A percentile compares a stretch with the other conserved stretches of the same genome.
These are phyloP conservation scores for Mellilla xanthometata DNA, from an alignment of 2,888 invertebrate species.

Conservation along the genomic window DNA sequence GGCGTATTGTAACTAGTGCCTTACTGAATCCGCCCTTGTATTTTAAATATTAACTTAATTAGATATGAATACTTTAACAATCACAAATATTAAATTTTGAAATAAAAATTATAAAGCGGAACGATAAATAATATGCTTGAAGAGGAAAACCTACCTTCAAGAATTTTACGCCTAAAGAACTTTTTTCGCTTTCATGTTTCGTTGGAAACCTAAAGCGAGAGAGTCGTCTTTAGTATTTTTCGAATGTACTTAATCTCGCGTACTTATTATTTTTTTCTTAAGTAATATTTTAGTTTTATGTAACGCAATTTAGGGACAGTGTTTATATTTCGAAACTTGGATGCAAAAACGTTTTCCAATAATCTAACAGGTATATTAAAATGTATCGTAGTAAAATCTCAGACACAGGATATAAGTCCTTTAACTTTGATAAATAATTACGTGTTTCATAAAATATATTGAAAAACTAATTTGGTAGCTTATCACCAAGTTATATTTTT, in stretches of 20 bases:
- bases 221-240: slow-evolving; percentile 32
- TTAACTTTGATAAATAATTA: too few relatives aligned
- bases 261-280: slow-evolving; percentile 12
- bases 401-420: too few relatives aligned
- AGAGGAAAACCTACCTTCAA: too few relatives aligned
- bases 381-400: too few relatives aligned
- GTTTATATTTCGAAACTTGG: slow-evolving; percentile 4
- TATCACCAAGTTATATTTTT: slow-evolving; percentile 6
- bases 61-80: too few relatives aligned
- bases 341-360: slow-evolving; percentile 3
- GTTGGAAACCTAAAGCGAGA: slow-evolving; percentile 66
- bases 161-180: slow-evolving; percentile 17
- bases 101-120: too few relatives aligned
- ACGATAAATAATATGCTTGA: too few relatives aligned
- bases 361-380: too few relatives aligned
- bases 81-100: too few relatives aligned
- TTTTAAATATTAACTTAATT: too few relatives aligned
- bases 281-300: neutral
- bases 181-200: slow-evolving; percentile 68
- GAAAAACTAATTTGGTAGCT: slow-evolving; percentile 5
- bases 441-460: too few relatives aligned
- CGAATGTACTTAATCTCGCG: slow-evolving; percentile 29
- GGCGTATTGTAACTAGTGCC: slow-evolving; percentile 11
- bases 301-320: too few relatives aligned
- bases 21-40: slow-evolving; percentile 20